Conservation (phyloP, 2,797 vertebrate species). For the Phrynocephalus vlangalii region DNA sequence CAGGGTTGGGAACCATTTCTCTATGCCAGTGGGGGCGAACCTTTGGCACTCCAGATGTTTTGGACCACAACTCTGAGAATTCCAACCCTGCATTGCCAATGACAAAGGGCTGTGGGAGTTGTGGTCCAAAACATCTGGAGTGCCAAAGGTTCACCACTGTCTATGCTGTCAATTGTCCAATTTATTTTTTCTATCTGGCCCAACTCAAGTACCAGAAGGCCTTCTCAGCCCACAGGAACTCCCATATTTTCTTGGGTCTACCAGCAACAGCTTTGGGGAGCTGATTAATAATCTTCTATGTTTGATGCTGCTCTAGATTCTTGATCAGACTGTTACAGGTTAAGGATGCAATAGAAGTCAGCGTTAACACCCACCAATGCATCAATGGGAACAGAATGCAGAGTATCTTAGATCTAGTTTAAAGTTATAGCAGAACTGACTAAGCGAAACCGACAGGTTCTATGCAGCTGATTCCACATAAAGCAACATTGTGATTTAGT, state of each 20-base stretch:
- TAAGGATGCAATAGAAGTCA: background rate
- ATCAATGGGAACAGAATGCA: background rate
- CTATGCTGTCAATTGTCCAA: background rate
- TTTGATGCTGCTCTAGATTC: background rate
- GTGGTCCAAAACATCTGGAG: too few relatives aligned
- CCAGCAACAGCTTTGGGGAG: background rate
- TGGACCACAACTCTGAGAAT: too few relatives aligned
- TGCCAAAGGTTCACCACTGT: too few relatives aligned
- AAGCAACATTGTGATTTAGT: constrained; percentile 47
- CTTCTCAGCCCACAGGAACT: background rate
- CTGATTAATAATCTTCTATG: background rate
- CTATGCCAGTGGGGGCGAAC: too few relatives aligned
- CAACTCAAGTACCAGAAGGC: background rate
- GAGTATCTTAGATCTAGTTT: background rate
- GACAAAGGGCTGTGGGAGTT: too few relatives aligned
- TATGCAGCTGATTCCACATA: constrained; percentile 39
- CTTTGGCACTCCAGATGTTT: too few relatives aligned
- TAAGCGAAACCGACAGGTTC: constrained; percentile 17
- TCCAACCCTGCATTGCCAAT: too few relatives aligned
- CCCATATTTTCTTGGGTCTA: background rate
- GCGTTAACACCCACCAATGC: too few relatives aligned
- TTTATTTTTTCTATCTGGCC: background rate
- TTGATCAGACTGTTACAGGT: background rate
- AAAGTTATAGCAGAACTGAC: constrained; percentile 13
- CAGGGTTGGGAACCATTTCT: too few relatives aligned